Conservation (phyloP, 2,113 vertebrate genomes). For the Hiodon alosoides region DNA sequence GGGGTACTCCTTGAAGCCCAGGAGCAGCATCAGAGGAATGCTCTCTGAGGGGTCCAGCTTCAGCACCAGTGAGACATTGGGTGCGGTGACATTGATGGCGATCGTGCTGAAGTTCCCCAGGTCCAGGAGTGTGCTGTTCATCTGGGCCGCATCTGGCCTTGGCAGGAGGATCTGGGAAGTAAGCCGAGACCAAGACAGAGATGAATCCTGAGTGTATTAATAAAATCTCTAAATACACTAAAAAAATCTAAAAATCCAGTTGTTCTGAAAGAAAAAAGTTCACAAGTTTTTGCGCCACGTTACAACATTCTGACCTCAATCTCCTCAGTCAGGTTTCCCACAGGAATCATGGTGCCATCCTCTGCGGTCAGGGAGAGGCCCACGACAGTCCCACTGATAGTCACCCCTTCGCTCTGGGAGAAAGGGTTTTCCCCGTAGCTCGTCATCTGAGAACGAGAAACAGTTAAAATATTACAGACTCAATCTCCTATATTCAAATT, state of each 20-base stretch:
- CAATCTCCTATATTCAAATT: neutral
- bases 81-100: constrained; percentile 70
- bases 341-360: constrained; percentile 67
- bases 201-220: neutral
- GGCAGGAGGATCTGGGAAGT: constrained; percentile 76
- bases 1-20: constrained; percentile 74
- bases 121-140: constrained; percentile 67
- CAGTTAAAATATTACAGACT: neutral
- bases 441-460: constrained; percentile 71
- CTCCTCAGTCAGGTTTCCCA: constrained; percentile 71
- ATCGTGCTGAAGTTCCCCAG: constrained; percentile 71
- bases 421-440: constrained; percentile 82
- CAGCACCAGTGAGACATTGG: constrained; percentile 72
- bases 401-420: constrained; percentile 53
- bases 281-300: neutral
- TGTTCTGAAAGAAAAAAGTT: neutral
- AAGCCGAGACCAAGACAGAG: constrained; percentile 11
- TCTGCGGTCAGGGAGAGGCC: constrained; percentile 71
- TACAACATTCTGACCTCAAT: constrained; percentile 68
- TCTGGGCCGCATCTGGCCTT: constrained; percentile 45
- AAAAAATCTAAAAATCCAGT: neutral
- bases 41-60: constrained; percentile 70
- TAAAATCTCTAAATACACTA: no score
- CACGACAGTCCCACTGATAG: constrained; percentile 73
- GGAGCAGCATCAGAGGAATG: constrained; percentile 66